These are phyloP conservation scores for Mythimna loreyi DNA, from an alignment of 2,888 invertebrate species.

Conservation along the genomic window DNA sequence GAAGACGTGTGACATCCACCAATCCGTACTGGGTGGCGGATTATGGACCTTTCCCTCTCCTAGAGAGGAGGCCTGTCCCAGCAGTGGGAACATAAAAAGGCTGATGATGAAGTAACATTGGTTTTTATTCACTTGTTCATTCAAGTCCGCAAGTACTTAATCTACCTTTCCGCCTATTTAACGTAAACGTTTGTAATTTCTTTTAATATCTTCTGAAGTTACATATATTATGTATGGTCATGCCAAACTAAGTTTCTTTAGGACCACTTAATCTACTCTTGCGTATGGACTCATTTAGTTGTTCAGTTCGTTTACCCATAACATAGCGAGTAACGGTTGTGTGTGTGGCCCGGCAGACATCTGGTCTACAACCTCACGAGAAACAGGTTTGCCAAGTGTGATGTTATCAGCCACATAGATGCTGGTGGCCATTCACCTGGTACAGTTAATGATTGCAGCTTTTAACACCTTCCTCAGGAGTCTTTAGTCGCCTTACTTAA, in stretches of 20 bases:
- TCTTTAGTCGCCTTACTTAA: background rate
- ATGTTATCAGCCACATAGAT: conserved; percentile 44
- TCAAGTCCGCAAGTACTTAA: background rate
- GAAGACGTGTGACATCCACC: no score
- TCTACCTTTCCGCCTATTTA: background rate
- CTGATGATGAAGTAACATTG: no score
- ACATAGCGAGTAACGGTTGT: conserved; percentile 37
- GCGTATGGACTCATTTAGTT: conserved; percentile 4
- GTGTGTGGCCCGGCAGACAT: conserved; percentile 48
- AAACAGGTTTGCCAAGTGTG: conserved; percentile 42
- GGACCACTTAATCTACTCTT: background rate
- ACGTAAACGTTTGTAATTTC: background rate
- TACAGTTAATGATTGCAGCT: conserved; percentile 12
- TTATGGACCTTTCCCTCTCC: no score
- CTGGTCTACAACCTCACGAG: conserved; percentile 35
- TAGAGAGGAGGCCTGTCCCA: no score
- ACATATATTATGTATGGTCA: background rate
- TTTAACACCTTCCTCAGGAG: conserved; percentile 14
- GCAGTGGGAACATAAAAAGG: no score
- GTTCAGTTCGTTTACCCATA: conserved; percentile 22
- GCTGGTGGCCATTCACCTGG: conserved; percentile 42
- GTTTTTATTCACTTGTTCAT: no score
- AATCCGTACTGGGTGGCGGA: no score
- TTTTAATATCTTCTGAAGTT: background rate
- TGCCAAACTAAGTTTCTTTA: background rate